Evolutionary conservation across 2,113 vertebrate genomes (phyloP), one percentile per base, ranked within the genome.

Genomic region (Diadophis punctatus): DNA sequence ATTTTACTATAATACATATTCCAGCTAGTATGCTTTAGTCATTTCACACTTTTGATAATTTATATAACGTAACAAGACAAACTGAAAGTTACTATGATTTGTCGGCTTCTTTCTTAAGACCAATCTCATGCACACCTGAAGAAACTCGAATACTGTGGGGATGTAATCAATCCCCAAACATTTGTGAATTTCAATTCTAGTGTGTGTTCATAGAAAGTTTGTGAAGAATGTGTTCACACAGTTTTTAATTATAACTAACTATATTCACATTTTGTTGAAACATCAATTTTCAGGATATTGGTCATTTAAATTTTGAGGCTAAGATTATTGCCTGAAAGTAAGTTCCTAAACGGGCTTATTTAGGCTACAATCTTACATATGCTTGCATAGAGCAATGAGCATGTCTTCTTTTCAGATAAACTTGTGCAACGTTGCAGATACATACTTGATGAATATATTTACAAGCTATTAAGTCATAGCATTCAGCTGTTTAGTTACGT

Each of bases 1-100:
- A 85, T 39, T 89, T 60, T 51, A 94, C 90, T 55, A 52, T 92
- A 84, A 60, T 87, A 90, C 94, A 80, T 89, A 90, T 90, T 22
- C 56, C 88, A 53, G 14, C 86, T 34, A 27, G 87, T 87, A 63
- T 53, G 43, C 6, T 30, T 20, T 0, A 0, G 56, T 86, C 87
- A 39, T 87, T 68, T 91, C 90, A 93, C 74, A 94, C 60, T 91
- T 58, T 90, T 46, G 74, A 88, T 51, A 4, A 14, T 4, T 93
- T 51, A 86, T 91, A 92, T 84, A 0, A 3, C 46, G 53, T 18
- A 25, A 46, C n/a, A 20, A 53, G 39, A 1, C 46, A 95, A 85
- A 68, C 63, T n/a, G 92, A 53, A 3, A 93, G 94, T 87, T 10
- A 48, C 20, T 9, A 84, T 55, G 16, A 92, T 52, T 34, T 22